Percentiles rank a stretch among this genome's conserved stretches.
Evolutionary conservation across 1,140 invertebrate genomes (phyloP).

Genomic region (Drosophila chauvacae): DNA sequence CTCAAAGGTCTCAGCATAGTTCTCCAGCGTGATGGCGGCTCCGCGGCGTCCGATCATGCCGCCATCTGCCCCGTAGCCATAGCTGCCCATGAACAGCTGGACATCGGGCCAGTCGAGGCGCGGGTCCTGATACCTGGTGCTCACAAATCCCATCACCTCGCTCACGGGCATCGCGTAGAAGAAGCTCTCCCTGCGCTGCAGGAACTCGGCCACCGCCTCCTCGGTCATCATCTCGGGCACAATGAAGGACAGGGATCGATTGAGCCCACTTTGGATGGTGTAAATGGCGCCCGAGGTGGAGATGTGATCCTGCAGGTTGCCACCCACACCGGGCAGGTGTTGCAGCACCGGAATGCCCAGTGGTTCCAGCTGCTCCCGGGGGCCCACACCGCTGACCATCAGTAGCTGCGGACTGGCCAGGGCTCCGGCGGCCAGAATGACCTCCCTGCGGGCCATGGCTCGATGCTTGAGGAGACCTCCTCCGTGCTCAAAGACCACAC

Average conservation of each 20-base stretch:
- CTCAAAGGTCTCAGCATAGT: slow-evolving; percentile 89
- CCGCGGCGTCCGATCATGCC: slow-evolving; percentile 89
- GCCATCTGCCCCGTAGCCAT: slow-evolving; percentile 90
- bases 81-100: slow-evolving; percentile 90
- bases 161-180: slow-evolving; percentile 89
- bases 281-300: slow-evolving; percentile 88
- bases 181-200: slow-evolving; percentile 86
- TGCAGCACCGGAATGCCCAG: slow-evolving; percentile 86
- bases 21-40: slow-evolving; percentile 88
- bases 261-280: slow-evolving; percentile 85
- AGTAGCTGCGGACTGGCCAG: slow-evolving; percentile 91
- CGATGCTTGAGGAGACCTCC: slow-evolving; percentile 83
- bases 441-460: slow-evolving; percentile 87
- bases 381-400: slow-evolving; percentile 92
- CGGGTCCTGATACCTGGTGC: slow-evolving; percentile 89
- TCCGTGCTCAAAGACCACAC: slow-evolving; percentile 88
- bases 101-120: slow-evolving; percentile 90
- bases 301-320: slow-evolving; percentile 92
- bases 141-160: slow-evolving; percentile 91
- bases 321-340: slow-evolving; percentile 90
- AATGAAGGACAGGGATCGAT: slow-evolving; percentile 86
- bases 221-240: slow-evolving; percentile 86
- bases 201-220: slow-evolving; percentile 86
- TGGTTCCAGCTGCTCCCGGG: slow-evolving; percentile 85
- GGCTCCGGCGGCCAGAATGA: slow-evolving; percentile 90